phyloP scores from a whole-genome alignment of 2,888 invertebrate species.

The Atherix ibis region DNA sequence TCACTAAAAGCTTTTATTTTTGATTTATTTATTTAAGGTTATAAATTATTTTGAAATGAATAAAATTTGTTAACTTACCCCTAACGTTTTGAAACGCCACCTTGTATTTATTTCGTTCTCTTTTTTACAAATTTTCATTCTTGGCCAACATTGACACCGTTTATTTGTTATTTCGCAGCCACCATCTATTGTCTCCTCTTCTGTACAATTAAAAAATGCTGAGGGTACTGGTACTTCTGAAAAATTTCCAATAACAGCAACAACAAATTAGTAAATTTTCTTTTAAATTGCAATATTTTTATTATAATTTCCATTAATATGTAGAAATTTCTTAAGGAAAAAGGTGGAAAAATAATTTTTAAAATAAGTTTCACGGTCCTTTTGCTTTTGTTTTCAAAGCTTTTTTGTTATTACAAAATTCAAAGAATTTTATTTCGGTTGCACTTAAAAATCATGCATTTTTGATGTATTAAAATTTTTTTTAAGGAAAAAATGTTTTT shows the following conservation, averaged over 20 bases:
- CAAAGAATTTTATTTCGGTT: too few species aligned
- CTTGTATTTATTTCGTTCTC: constrained; percentile 21
- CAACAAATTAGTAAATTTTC: not conserved
- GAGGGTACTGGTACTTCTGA: constrained; percentile 23
- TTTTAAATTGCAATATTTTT: not conserved
- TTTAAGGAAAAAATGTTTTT: too few species aligned
- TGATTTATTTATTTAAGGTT: too few species aligned
- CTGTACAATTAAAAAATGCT: constrained; percentile 26
- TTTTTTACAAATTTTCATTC: constrained; percentile 26
- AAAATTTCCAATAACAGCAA: constrained; percentile 6
- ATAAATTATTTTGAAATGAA: too few species aligned
- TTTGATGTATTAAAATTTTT: too few species aligned
- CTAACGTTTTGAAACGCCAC: constrained; percentile 31
- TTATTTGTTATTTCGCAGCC: constrained; percentile 33
- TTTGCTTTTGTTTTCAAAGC: too few species aligned
- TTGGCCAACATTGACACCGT: constrained; percentile 32
- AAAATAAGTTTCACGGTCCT: too few species aligned
- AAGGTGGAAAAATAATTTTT: too few species aligned
- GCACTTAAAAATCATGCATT: too few species aligned
- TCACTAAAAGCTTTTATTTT: too few species aligned
- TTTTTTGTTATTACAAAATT: too few species aligned
- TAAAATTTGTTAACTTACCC: constrained; percentile 17
- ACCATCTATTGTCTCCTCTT: constrained; percentile 26
- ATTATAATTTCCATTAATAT: not conserved
- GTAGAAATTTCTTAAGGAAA: too few species aligned